Conservation (phyloP, 1,140 invertebrate species). For the Mycetomoellerius zeteki region DNA sequence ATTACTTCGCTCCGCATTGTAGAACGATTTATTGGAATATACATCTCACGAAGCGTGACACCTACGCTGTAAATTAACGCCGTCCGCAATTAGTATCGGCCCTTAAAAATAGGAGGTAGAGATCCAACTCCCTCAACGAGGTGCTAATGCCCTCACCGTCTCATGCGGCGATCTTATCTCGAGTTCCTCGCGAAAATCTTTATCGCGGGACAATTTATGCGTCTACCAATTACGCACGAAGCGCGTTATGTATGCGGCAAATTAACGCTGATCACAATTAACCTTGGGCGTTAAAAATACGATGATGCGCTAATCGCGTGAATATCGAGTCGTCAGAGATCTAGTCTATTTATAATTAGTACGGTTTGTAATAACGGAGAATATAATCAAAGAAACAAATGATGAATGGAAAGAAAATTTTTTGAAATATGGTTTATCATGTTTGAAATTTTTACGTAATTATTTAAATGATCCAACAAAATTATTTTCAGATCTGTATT, state of each 20-base stretch:
- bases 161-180: slow-evolving; percentile 37
- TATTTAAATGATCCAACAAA: too few species aligned
- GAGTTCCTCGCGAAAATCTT: slow-evolving; percentile 52
- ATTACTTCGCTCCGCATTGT: slow-evolving; percentile 42
- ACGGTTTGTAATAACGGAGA: background rate
- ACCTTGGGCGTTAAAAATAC: slow-evolving; percentile 44
- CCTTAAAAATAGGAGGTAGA: slow-evolving; percentile 21
- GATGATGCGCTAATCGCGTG: slow-evolving; percentile 3
- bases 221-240: slow-evolving; percentile 51
- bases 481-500: too few species aligned
- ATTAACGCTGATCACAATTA: slow-evolving; percentile 53
- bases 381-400: background rate
- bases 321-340: slow-evolving; percentile 12
- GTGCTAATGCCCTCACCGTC: slow-evolving; percentile 43
- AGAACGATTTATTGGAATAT: slow-evolving; percentile 62
- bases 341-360: slow-evolving; percentile 7
- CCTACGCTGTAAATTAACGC: slow-evolving; percentile 54
- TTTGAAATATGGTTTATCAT: too few species aligned
- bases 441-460: too few species aligned
- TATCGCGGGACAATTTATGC: slow-evolving; percentile 57
- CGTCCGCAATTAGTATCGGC: slow-evolving; percentile 50
- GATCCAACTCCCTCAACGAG: slow-evolving; percentile 27
- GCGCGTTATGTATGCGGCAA: slow-evolving; percentile 15
- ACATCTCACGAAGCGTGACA: slow-evolving; percentile 56
- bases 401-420: too few species aligned